Evolutionary conservation across 2,113 vertebrate genomes (phyloP).

Genomic region (Hucho hucho): DNA sequence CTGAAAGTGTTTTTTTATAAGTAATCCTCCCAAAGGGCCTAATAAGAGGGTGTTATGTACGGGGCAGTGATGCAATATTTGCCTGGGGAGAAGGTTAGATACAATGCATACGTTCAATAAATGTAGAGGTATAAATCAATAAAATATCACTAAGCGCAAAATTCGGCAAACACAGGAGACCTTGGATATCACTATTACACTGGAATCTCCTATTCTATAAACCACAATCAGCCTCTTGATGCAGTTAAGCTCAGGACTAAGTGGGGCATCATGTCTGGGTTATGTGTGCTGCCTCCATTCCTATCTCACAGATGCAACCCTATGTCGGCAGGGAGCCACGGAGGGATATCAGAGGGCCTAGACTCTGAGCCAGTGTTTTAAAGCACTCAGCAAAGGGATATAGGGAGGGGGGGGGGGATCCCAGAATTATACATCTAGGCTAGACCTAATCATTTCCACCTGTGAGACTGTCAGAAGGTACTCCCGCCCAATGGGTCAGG

Average conservation of each 20-base stretch:
- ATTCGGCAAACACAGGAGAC: not conserved
- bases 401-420: slow-evolving; percentile 17
- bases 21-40: no score
- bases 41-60: no score
- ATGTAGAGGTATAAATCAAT: not conserved
- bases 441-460: slow-evolving; percentile 66
- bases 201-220: not conserved
- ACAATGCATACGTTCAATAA: not conserved
- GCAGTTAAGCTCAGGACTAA: not conserved
- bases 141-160: not conserved
- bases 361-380: not conserved
- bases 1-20: no score
- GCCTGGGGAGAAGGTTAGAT: no score
- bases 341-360: slow-evolving; percentile 20
- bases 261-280: slow-evolving; percentile 18
- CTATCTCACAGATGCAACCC: slow-evolving; percentile 22
- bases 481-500: no score
- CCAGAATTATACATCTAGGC: slow-evolving; percentile 32
- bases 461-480: slow-evolving; percentile 44
- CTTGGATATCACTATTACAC: not conserved
- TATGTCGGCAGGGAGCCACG: slow-evolving; percentile 27
- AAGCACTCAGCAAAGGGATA: not conserved
- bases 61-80: no score
- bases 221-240: not conserved
- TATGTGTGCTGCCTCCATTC: slow-evolving; percentile 13